phyloP scores from a whole-genome alignment of 2,797 vertebrate genomes.

The Smutsia temminckii region DNA sequence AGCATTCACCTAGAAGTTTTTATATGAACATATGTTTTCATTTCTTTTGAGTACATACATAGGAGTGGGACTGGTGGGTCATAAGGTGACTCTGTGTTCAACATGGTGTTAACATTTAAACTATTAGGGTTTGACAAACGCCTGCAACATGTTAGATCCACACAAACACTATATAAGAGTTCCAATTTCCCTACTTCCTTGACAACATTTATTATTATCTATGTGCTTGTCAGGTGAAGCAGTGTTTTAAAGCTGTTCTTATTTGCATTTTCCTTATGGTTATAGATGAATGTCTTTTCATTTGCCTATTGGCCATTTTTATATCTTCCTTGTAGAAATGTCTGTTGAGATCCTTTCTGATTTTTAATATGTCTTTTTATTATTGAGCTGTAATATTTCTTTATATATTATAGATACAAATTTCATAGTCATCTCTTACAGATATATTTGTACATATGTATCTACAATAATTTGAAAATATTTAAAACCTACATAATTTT shows the following conservation, averaged over 20 bases:
- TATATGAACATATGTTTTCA: neutral
- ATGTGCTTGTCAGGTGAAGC: neutral
- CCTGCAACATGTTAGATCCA: neutral
- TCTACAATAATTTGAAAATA: too few species aligned
- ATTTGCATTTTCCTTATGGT: neutral
- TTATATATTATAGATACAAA: neutral
- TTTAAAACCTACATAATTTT: neutral
- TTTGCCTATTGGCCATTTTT: neutral
- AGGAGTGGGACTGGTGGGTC: neutral
- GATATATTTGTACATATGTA: too few species aligned
- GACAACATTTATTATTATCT: neutral
- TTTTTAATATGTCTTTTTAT: conserved; percentile 7
- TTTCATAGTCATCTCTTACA: neutral
- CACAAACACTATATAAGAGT: neutral
- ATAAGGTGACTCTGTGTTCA: neutral
- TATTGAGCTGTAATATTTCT: neutral
- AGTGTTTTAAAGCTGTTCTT: neutral
- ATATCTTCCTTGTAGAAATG: neutral
- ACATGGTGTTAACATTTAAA: neutral
- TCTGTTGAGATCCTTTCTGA: neutral
- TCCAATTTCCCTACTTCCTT: neutral
- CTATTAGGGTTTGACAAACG: neutral
- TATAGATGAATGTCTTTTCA: neutral
- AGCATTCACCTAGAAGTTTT: neutral
- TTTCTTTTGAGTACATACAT: neutral